A percentile compares a stretch with the other conserved stretches of the same genome.
These are phyloP conservation scores for Dexiosoma caninum DNA, from an alignment of 2,888 invertebrate species.

Conservation along the genomic window DNA sequence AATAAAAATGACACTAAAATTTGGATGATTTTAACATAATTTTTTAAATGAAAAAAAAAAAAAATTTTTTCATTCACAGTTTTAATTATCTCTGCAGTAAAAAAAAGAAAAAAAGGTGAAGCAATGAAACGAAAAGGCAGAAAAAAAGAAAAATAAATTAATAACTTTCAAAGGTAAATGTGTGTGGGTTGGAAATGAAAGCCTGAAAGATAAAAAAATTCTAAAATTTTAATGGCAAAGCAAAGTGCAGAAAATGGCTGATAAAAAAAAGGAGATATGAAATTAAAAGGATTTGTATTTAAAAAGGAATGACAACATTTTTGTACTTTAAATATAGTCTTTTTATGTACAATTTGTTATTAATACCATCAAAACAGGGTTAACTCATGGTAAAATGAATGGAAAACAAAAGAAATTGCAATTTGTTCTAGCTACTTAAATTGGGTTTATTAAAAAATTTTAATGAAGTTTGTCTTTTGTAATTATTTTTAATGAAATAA, in stretches of 20 bases:
- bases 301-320: constrained; percentile 33
- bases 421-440: constrained; percentile 50
- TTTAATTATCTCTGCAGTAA: constrained; percentile 57
- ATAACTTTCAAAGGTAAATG: constrained; percentile 55
- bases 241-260: constrained; percentile 49
- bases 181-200: constrained; percentile 22
- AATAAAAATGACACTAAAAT: constrained; percentile 41
- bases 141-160: constrained; percentile 30
- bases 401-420: neutral
- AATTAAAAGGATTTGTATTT: constrained; percentile 1
- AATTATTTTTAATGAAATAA: constrained; percentile 27
- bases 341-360: constrained; percentile 37
- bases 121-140: neutral
- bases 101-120: neutral
- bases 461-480: neutral
- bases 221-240: constrained; percentile 46
- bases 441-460: constrained; percentile 29
- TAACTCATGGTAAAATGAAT: neutral
- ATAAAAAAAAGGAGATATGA: constrained; percentile 30
- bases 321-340: constrained; percentile 24
- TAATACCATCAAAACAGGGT: constrained; percentile 46
- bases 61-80: constrained; percentile 22
- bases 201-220: constrained; percentile 29
- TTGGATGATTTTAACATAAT: constrained; percentile 48
- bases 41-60: constrained; percentile 51